Evolutionary conservation across 2,797 vertebrate species (phyloP).

Genomic region (Spinus olivaceus): DNA sequence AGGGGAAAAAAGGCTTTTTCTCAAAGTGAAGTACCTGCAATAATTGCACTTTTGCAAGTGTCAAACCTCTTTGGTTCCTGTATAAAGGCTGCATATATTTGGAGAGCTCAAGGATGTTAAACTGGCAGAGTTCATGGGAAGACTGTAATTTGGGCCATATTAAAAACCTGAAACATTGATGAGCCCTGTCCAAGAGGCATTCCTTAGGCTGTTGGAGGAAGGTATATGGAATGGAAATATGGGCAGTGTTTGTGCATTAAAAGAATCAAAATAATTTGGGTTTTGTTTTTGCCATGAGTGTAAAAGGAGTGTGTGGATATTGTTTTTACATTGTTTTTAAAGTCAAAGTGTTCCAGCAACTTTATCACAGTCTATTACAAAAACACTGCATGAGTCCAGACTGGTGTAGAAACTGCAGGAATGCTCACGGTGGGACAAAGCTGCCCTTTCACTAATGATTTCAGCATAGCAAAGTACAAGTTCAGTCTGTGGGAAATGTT

Average conservation of each 20-base stretch:
- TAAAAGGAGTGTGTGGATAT: not conserved
- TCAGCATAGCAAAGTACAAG: not conserved
- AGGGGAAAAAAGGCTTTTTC: not conserved
- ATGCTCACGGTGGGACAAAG: not conserved
- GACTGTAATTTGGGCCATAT: not conserved
- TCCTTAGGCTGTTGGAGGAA: not conserved
- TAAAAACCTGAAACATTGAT: not conserved
- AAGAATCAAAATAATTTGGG: not conserved
- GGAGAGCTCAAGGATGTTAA: not conserved
- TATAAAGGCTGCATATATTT: not conserved
- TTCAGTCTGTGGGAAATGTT: not conserved
- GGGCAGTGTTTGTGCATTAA: not conserved
- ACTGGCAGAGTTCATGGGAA: not conserved
- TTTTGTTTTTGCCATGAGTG: fast-evolving
- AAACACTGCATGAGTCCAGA: not conserved
- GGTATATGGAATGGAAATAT: not conserved
- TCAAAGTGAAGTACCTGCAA: not conserved
- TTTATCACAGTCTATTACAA: not conserved
- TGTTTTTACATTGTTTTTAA: not conserved
- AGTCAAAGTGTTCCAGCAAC: not conserved
- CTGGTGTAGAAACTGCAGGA: not conserved
- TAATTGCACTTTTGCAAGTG: not conserved
- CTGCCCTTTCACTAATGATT: not conserved
- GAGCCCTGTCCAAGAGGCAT: not conserved
- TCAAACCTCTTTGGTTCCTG: not conserved